Percentiles rank a stretch among this genome's conserved stretches.
These are phyloP conservation scores for Neolamprologus fasciatus DNA, from an alignment of 2,113 vertebrate species.

Conservation along the genomic window DNA sequence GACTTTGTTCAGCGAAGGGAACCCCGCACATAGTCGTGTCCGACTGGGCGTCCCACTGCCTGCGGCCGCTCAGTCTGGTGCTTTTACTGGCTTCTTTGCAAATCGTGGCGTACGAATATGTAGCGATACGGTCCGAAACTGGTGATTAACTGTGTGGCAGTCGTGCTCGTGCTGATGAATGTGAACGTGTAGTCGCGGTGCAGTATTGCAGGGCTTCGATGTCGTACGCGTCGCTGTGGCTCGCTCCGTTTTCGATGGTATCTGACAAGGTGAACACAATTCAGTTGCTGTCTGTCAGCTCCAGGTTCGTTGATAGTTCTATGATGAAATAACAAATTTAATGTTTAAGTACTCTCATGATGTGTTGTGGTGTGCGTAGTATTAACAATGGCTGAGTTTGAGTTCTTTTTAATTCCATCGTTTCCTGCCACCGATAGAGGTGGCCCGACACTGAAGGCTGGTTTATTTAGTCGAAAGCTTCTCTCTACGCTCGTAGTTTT, in stretches of 20 bases:
- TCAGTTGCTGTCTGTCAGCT: background rate
- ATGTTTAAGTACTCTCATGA: conserved; percentile 18
- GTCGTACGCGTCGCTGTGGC: conserved; percentile 9
- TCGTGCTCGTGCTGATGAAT: conserved; percentile 25
- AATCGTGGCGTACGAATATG: conserved; percentile 14
- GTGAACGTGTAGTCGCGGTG: conserved; percentile 27
- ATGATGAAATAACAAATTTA: conserved; percentile 14
- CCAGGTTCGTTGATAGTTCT: background rate
- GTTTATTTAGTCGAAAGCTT: background rate
- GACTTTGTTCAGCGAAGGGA: background rate
- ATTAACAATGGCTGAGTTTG: conserved; percentile 23
- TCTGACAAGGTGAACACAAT: background rate
- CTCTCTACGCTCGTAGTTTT: background rate
- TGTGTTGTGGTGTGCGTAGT: conserved; percentile 28
- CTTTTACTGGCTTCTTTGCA: conserved; percentile 27
- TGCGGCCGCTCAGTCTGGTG: conserved; percentile 12
- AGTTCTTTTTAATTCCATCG: background rate
- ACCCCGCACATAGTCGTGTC: background rate
- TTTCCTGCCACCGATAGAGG: background rate
- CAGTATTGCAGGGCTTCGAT: conserved; percentile 29
- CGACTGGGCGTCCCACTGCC: background rate
- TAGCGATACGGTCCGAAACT: background rate
- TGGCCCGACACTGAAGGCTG: background rate
- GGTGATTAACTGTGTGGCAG: background rate
- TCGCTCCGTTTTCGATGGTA: background rate